Evolutionary conservation across 1,140 invertebrate species (phyloP).

Genomic region (Venustaconcha ellipsiformis): DNA sequence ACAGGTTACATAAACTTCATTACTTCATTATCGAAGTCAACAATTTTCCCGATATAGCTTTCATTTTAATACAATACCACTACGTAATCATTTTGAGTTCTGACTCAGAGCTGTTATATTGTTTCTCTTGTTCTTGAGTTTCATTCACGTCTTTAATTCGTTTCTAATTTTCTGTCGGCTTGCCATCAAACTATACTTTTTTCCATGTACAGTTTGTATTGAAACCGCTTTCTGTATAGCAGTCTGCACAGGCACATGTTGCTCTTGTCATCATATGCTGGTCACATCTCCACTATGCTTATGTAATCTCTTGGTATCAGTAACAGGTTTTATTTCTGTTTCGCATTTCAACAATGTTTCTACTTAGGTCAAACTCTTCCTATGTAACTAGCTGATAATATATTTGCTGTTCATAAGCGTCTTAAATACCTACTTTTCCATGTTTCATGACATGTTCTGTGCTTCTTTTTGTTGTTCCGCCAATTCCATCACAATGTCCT

Average conservation of each 20-base stretch:
- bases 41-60: conserved; percentile 5
- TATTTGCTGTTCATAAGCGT: neutral
- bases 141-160: neutral
- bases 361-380: neutral
- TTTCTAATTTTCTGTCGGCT: neutral
- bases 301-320: conserved; percentile 2
- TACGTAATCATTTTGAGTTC: neutral
- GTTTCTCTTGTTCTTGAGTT: neutral
- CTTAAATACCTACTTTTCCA: conserved; percentile 10
- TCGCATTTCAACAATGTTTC: neutral
- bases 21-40: neutral
- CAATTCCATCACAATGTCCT: neutral
- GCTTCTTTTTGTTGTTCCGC: conserved; percentile 8
- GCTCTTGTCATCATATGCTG: neutral
- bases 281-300: neutral
- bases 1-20: conserved; percentile 4
- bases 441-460: conserved; percentile 10
- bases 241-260: conserved; percentile 5
- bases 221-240: conserved; percentile 9
- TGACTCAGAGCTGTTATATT: no score
- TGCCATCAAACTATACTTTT: neutral
- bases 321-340: neutral
- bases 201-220: conserved; percentile 3
- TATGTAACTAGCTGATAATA: neutral
- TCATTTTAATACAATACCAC: neutral